These are phyloP conservation scores for Falcunculus frontatus DNA, from an alignment of 2,113 vertebrate species.

Conservation along the genomic window DNA sequence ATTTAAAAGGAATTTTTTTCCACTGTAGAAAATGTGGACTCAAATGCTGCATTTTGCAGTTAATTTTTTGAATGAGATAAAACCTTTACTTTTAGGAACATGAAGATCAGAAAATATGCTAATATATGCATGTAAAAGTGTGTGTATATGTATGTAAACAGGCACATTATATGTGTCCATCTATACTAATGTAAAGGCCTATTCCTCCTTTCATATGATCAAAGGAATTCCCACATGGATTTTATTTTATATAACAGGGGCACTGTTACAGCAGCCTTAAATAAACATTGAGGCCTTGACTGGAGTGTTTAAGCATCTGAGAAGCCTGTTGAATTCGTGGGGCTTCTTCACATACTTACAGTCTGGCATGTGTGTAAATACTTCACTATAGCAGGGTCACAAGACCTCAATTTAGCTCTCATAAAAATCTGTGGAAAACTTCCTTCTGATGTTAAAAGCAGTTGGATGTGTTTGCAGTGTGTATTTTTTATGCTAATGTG, in stretches of 20 bases:
- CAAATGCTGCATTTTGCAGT: not conserved
- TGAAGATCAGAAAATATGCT: not conserved
- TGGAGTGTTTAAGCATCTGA: not conserved
- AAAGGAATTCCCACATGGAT: not conserved
- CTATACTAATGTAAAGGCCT: not conserved
- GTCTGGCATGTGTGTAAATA: slow-evolving; percentile 1
- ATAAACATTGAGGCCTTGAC: not conserved
- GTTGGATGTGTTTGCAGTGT: not conserved
- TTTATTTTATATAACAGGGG: not conserved
- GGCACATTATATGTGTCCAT: not conserved
- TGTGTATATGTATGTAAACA: not conserved
- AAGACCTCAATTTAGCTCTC: not conserved
- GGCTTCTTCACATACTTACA: slow-evolving; percentile 4
- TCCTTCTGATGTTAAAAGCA: not conserved
- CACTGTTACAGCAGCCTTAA: not conserved
- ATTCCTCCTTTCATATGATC: not conserved
- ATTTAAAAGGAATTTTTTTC: not conserved
- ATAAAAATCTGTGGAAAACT: not conserved
- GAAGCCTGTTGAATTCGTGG: not conserved
- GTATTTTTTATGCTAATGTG: not conserved
- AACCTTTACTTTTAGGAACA: not conserved
- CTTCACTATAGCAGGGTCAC: not conserved
- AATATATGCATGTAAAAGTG: not conserved
- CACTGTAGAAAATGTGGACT: not conserved
- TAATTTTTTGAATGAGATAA: not conserved